Evolutionary conservation across 2,797 vertebrate species (phyloP), one percentile per base, ranked within the genome.

Genomic region (Chelonia mydas): DNA sequence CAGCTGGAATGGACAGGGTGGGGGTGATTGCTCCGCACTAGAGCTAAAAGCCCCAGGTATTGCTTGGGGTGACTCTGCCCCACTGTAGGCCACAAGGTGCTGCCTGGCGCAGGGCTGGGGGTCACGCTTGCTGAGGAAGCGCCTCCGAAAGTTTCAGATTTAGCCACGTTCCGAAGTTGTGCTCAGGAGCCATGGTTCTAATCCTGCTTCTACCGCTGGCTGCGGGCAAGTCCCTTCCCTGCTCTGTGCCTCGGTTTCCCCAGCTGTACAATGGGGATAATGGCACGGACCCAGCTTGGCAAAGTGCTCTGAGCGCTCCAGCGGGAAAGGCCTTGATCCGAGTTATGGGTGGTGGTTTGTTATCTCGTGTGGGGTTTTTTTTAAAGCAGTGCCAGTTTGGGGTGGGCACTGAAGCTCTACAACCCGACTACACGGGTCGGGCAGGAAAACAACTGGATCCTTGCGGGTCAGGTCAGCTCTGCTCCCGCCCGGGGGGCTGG

Each of bases 21-120:
- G 33, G 61, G 19, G 1, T 37, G 61, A n/a, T n/a, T 15, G 3
- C 61, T 16, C 31, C 4, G 2, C 31, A 2, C 15, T n/a, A 2
- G 15, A 16, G 61, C 31, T 65, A 17, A 3, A 8, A 33, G 33
- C 33, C 31, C 33, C 33, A 65, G 33, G 7, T 31, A n/a, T 7
- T 9, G 61, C 61, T 65, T 6, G 33, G 16, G 31, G 7, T 68
- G 61, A 17, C 8, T 61, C 33, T n/a, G 31, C 13, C 31, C 57
- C 28, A 12, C 6, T 11, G 57, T 31, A 54, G 27, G 57, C 57
- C 57, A 59, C 27, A 3, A 59, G 57, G 57, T 15, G 57, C 25
- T 1, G 4, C 55, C 55, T 57, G 55, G 23, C 9, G 25, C 57
- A 31, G 27, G 57, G 28, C 57, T 59, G 25, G 57, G 5, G 57